These are phyloP conservation scores for Premnoplex brunnescens DNA, from an alignment of 2,797 vertebrate species.

Conservation along the genomic window DNA sequence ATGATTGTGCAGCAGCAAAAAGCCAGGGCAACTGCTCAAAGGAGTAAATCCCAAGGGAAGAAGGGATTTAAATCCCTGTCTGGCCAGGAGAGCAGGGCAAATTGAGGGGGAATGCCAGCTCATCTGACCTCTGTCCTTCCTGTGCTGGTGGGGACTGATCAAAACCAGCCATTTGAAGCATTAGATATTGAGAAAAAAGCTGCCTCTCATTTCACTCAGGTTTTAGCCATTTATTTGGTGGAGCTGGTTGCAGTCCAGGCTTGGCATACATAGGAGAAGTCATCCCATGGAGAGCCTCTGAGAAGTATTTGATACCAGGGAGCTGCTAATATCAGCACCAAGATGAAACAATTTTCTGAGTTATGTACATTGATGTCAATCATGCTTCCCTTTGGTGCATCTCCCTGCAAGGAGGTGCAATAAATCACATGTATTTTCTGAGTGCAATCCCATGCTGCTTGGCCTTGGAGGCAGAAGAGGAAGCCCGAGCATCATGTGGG, in stretches of 20 bases:
- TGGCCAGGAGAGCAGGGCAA: accelerated
- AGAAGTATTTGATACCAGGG: neutral
- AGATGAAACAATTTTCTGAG: neutral
- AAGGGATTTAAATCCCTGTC: neutral
- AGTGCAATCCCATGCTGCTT: neutral
- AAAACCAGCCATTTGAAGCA: neutral
- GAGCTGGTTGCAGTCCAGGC: neutral
- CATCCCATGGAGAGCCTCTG: neutral
- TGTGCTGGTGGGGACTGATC: accelerated
- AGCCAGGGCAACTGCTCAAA: neutral
- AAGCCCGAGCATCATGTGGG: neutral
- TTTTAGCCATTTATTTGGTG: neutral
- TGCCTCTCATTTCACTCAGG: neutral
- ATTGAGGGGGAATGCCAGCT: neutral
- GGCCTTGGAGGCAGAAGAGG: neutral
- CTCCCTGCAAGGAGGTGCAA: neutral
- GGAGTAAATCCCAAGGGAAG: neutral
- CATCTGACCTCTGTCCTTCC: neutral
- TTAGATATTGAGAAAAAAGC: neutral
- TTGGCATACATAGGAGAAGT: neutral
- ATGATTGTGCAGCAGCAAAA: neutral
- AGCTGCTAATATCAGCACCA: neutral
- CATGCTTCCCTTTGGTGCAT: neutral
- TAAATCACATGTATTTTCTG: neutral
- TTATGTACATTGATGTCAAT: neutral